These are phyloP conservation scores for Chunga burmeisteri DNA, from an alignment of 2,113 vertebrate species.

Conservation along the genomic window DNA sequence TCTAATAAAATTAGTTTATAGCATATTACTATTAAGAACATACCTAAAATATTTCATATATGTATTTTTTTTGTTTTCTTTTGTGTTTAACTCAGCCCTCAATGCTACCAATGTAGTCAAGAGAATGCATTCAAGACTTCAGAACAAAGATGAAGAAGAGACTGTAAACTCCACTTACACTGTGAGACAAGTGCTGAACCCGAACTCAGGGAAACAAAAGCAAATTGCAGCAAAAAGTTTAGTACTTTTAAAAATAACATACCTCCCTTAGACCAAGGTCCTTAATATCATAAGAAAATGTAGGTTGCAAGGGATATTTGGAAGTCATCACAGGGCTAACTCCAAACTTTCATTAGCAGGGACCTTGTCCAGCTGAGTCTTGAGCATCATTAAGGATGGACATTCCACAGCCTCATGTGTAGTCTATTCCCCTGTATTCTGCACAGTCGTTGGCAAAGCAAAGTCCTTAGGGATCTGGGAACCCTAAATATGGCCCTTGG, in stretches of 20 bases:
- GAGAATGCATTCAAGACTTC: conserved; percentile 70
- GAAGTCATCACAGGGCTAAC: background rate
- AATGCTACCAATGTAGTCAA: conserved; percentile 83
- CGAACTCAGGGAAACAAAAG: conserved; percentile 64
- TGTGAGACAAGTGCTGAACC: conserved; percentile 82
- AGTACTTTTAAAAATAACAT: background rate
- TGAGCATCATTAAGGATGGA: background rate
- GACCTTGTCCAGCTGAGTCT: background rate
- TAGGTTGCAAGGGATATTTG: background rate
- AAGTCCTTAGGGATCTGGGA: background rate
- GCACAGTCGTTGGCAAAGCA: accelerated
- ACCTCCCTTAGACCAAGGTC: background rate
- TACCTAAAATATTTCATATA: background rate
- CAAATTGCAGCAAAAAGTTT: conserved; percentile 71
- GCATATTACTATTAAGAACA: background rate
- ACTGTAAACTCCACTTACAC: background rate
- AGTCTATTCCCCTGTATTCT: background rate
- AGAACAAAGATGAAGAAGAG: conserved; percentile 28
- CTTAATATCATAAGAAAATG: background rate
- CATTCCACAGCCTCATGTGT: background rate
- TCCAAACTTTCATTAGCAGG: background rate
- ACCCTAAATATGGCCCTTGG: background rate
- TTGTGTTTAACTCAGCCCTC: conserved; percentile 72
- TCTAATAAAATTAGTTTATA: background rate
- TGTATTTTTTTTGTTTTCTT: background rate